Percentiles rank a stretch among this genome's conserved stretches.
These are phyloP conservation scores for Uloborus plumipes DNA, from an alignment of 2,888 invertebrate species.

Conservation along the genomic window DNA sequence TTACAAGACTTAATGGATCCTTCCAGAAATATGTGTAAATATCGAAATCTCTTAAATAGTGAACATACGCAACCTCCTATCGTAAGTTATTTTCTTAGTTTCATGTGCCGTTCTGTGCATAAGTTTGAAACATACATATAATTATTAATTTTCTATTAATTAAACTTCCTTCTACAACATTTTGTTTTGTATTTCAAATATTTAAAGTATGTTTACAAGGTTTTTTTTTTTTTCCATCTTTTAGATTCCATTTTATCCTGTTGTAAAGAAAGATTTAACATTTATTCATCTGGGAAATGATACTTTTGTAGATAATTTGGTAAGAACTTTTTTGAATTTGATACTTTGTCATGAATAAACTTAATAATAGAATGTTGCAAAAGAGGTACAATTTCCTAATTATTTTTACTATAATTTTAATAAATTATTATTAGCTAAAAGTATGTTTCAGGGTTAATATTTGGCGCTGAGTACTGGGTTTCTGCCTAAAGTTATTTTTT, in stretches of 20 bases:
- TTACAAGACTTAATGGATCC: conserved; percentile 98
- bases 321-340: conserved; percentile 32
- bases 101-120: background rate
- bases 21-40: conserved; percentile 98
- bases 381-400: background rate
- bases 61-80: conserved; percentile 89
- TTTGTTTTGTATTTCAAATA: background rate
- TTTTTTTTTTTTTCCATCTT: conserved; percentile 64
- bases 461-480: too few relatives aligned
- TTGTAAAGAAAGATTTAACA: conserved; percentile 84
- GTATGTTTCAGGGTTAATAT: too few relatives aligned
- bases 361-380: background rate
- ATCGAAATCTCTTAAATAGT: conserved; percentile 91
- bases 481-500: too few relatives aligned
- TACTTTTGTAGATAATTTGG: conserved; percentile 86
- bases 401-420: too few relatives aligned
- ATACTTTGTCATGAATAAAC: background rate
- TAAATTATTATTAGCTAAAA: too few relatives aligned
- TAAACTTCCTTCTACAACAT: background rate
- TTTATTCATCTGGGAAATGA: conserved; percentile 98
- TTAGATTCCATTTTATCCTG: conserved; percentile 76
- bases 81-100: conserved; percentile 73
- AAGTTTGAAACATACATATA: background rate
- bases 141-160: background rate
- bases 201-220: background rate